phyloP scores from a whole-genome alignment of 53 echinoderm and acorn worm genomes.

The Zoroaster sp. region DNA sequence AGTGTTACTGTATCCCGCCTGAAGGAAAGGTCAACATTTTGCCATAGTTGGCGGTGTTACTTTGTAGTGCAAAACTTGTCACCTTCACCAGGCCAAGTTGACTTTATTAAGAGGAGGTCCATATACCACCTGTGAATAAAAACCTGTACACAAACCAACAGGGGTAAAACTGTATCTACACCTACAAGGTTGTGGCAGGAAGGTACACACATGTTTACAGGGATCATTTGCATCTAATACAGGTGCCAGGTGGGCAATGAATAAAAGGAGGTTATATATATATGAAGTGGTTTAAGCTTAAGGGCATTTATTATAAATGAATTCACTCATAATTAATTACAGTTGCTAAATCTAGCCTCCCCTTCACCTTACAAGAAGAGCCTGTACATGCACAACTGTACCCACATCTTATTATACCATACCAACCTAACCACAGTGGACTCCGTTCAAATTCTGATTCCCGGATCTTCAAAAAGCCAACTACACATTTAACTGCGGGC shows the following conservation, averaged over 20 bases:
- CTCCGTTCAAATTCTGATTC: too few relatives aligned
- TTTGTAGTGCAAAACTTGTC: conserved; percentile 26
- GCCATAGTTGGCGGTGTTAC: conserved; percentile 6
- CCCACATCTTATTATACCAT: too few relatives aligned
- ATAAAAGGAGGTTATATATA: too few relatives aligned
- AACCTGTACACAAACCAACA: neutral
- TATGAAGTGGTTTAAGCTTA: neutral
- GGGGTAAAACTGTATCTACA: neutral
- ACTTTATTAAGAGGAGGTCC: neutral
- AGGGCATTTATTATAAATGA: neutral
- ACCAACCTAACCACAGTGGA: too few relatives aligned
- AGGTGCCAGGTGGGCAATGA: too few relatives aligned
- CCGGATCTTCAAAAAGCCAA: too few relatives aligned
- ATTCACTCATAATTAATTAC: neutral
- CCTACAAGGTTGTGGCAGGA: neutral
- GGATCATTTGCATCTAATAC: too few relatives aligned
- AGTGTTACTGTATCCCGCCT: neutral
- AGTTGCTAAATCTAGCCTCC: neutral
- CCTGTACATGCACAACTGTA: too few relatives aligned
- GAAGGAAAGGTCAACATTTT: neutral
- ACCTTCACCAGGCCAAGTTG: conserved; percentile 39
- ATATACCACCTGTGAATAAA: neutral
- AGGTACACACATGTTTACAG: too few relatives aligned
- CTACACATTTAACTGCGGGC: too few relatives aligned
- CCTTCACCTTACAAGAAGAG: too few relatives aligned